Evolutionary conservation across 92 coral and sea anemone species (phyloP), one percentile per base, ranked within the genome.

Genomic region (Zoanthus sociatus): DNA sequence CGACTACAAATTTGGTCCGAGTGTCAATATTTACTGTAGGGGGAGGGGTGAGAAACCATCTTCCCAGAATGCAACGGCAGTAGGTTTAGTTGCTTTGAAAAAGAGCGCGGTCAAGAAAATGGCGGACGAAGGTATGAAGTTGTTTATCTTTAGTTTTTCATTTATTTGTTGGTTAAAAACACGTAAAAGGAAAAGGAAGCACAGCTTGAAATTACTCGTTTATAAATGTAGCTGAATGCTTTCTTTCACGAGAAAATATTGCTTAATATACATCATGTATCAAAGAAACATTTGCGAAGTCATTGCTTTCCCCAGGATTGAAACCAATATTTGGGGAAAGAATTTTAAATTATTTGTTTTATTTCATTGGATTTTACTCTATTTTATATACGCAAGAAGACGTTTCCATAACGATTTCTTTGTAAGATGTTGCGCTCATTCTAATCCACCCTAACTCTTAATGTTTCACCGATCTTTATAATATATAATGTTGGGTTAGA

Each of bases 41-140:
- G 0, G 70, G 83, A 32, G 53, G 30, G 74, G 60, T 66, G 67
- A 79, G 30, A 7, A 8, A 3, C 9, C 63, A 37, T 15, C 46
- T 63, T 74, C 92, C 97, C 98, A 94, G 64, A 77, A 92, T 94
- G 95, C 98, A 20, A 26, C 32, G 78, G 82, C 91, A 56, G 42
- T 12, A 45, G 60, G 32, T 31, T 33, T 37, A 90, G 73, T 45
- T 32, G 63, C 98, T 94, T 94, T 94, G 98, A 94, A 94, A 94
- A 94, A 94, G 98, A 94, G 98, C 98, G 98, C 98, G 98, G 91
- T 92, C 58, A 79, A 68, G 89, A 94, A 92, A 75, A 94, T 94
- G 98, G 98, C 98, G 98, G 98, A 94, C 75, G 98, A 94, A 91
- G 98, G 98, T 94, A 88, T 26, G 71, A 76, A 42, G 20, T 63